Evolutionary conservation across 1,140 invertebrate species (phyloP), one percentile per base, ranked within the genome.

Genomic region (Plectrocnemia conspersa): DNA sequence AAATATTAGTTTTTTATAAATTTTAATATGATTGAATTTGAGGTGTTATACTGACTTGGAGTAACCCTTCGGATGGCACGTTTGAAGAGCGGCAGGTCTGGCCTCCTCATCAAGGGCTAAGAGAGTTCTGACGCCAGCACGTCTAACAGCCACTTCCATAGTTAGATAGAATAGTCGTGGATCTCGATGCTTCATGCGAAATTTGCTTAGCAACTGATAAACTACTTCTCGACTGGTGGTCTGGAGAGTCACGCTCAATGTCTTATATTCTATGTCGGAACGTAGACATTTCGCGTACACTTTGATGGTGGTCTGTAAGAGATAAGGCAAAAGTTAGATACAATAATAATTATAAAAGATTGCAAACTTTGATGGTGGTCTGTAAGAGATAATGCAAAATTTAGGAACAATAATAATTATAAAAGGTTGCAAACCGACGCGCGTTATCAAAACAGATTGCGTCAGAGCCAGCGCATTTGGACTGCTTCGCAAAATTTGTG

Each of bases 191-290:
- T 89, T 82, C 88, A 93, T 93, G 64, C 89, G 82, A 67, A 89
- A 93, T 77, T 93, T 93, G 65, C 87, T 82, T 46, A 95, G 75
- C n/a, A 94, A 73, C 36, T 86, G 85, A 44, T 80, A 73, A 1
- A 94, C 88, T 29, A 95, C 84, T 74, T 93, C 88, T 64, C 86
- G 82, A 63, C 89, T 89, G 0, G 88, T 86, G 6, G 89, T 93
- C 59, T 89, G 82, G 71, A 85, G 88, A 3, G 85, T 88, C 42
- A 94, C 89, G 46, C 87, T 84, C 40, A 94, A 71, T 0, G 92
- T 94, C 73, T 94, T 94, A 79, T 94, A 95, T 67, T 94, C 90
- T 66, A 95, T 93, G 72, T 94, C 91, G 1, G 89, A 82, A 27
- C 91, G 81, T 52, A 95, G 77, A 65, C 90, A 91, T 61, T 84